phyloP scores from a whole-genome alignment of 2,113 vertebrate genomes.

The Chrysemys picta region DNA sequence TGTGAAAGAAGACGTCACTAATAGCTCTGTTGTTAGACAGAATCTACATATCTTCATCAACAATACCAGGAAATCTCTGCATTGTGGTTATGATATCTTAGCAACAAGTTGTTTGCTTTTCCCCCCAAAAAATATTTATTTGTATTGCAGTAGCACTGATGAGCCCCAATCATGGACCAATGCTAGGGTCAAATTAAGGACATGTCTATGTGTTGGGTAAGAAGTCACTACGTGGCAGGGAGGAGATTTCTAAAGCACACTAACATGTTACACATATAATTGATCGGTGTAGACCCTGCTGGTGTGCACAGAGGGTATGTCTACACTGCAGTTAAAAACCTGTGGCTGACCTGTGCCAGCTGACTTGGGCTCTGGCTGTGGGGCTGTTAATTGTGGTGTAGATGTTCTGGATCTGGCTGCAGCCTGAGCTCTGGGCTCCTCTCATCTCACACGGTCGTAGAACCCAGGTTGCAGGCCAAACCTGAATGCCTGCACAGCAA shows the following conservation, averaged over 20 bases:
- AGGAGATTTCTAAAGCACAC: neutral
- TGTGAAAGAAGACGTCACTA: neutral
- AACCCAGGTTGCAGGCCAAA: neutral
- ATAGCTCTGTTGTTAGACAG: neutral
- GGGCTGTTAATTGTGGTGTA: neutral
- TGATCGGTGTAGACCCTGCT: neutral
- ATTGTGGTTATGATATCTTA: neutral
- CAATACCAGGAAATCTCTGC: neutral
- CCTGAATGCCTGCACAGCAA: neutral
- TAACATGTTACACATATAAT: neutral
- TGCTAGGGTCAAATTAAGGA: neutral
- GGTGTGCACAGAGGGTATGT: neutral
- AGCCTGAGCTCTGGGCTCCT: neutral
- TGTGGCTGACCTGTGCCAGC: neutral
- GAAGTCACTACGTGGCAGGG: neutral
- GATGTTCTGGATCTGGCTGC: neutral
- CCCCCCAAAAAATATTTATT: neutral
- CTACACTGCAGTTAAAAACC: neutral
- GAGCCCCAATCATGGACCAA: neutral
- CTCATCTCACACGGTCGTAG: neutral
- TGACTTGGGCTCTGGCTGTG: neutral
- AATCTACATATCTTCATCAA: neutral
- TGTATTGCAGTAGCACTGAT: neutral
- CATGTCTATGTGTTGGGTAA: neutral
- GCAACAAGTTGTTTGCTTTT: neutral